These are phyloP conservation scores for Mus spretus DNA, from an alignment of 2,797 vertebrate genomes.

Conservation along the genomic window DNA sequence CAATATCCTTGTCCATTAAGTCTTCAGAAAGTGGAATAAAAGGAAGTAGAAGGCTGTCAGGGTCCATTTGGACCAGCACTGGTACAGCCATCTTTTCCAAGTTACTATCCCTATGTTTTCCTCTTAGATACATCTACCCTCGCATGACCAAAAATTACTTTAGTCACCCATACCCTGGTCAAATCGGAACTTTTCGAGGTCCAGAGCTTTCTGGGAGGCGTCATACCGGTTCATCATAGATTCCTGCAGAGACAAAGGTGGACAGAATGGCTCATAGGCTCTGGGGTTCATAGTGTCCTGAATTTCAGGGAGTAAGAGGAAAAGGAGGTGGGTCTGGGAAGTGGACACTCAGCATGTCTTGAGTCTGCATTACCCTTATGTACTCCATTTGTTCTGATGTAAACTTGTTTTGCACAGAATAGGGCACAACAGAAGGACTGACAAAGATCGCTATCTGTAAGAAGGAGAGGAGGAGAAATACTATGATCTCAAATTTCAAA, in stretches of 20 bases:
- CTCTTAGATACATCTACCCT: not conserved
- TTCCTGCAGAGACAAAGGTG: slow-evolving; percentile 85
- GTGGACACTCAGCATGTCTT: not conserved
- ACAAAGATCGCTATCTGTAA: slow-evolving; percentile 90
- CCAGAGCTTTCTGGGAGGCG: slow-evolving; percentile 90
- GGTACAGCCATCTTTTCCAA: not conserved
- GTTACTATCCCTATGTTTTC: not conserved
- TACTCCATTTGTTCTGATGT: slow-evolving; percentile 89
- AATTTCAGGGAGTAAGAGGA: rapidly evolving
- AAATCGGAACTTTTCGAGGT: slow-evolving; percentile 91
- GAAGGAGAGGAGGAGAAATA: slow-evolving; percentile 8
- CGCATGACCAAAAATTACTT: not conserved
- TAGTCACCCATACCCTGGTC: slow-evolving; percentile 87
- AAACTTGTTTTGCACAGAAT: slow-evolving; percentile 88
- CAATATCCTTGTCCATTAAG: slow-evolving; percentile 90
- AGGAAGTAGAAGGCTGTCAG: not conserved
- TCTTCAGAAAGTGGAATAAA: slow-evolving; percentile 79
- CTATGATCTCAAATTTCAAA: not conserved
- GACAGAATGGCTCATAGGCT: not conserved
- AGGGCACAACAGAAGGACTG: slow-evolving; percentile 86
- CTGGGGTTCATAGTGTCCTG: not conserved
- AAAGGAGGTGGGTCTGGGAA: not conserved
- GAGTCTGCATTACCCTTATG: slow-evolving; percentile 89
- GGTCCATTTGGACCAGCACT: rapidly evolving
- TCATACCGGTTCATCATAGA: slow-evolving; percentile 94